Evolutionary conservation across 2,888 invertebrate species (phyloP).

Genomic region (Furcula furcula): DNA sequence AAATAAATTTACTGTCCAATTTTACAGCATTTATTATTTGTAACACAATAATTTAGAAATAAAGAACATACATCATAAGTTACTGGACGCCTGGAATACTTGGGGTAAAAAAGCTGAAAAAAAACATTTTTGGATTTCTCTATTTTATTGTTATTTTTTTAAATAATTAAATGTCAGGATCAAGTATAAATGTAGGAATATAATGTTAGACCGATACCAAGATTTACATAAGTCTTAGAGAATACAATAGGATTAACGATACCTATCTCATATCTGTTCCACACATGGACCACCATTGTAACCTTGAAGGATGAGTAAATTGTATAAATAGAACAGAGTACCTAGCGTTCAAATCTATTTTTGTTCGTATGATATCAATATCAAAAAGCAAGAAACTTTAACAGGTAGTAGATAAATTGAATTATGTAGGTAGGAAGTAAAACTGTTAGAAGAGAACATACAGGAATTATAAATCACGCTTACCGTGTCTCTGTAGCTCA

Average conservation of each 20-base stretch:
- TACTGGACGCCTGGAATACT: constrained; percentile 42
- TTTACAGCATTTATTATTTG: background rate
- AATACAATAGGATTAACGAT: constrained; percentile 47
- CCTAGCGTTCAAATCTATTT: constrained; percentile 39
- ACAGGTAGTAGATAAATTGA: background rate
- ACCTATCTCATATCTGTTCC: too few species aligned
- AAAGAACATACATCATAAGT: constrained; percentile 42
- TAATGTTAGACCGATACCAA: too few species aligned
- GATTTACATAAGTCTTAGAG: constrained; percentile 24
- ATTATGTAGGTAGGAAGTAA: background rate
- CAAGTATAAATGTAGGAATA: too few species aligned
- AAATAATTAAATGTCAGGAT: too few species aligned
- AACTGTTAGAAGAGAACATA: background rate
- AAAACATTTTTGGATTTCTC: constrained; percentile 16
- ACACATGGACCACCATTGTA: constrained; percentile 31
- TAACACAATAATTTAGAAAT: too few species aligned
- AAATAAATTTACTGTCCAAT: background rate
- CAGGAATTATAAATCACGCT: constrained; percentile 25
- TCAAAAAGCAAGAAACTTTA: too few species aligned
- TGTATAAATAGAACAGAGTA: constrained; percentile 55
- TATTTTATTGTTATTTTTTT: background rate
- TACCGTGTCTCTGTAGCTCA: constrained; percentile 71
- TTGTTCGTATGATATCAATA: background rate
- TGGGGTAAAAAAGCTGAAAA: constrained; percentile 46
- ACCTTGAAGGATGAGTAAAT: constrained; percentile 65